Percentiles rank a stretch among this genome's conserved stretches.
These are phyloP conservation scores for Etia nguti DNA, from an alignment of 2,113 vertebrate species.

Conservation along the genomic window DNA sequence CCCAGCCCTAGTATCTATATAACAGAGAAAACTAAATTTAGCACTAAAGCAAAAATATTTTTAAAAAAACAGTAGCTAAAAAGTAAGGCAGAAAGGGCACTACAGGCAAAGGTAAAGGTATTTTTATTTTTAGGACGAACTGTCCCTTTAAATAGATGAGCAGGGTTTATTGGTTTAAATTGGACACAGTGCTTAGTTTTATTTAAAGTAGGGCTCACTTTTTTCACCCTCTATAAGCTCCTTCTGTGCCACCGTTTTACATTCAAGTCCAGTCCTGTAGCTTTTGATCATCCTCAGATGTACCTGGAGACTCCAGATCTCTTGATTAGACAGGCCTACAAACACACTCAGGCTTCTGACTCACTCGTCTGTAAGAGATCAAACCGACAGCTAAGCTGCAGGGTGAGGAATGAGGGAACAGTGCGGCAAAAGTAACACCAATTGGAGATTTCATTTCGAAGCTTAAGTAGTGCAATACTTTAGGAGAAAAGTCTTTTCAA, in stretches of 20 bases:
- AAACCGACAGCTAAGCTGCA: conserved; percentile 15
- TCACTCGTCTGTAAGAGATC: conserved; percentile 11
- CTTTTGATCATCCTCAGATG: conserved; percentile 30
- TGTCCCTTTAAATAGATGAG: not conserved
- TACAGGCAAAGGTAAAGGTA: not conserved
- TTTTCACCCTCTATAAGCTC: not conserved
- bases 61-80: not conserved
- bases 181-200: not conserved
- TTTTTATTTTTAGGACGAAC: not conserved
- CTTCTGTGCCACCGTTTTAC: not conserved
- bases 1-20: not conserved
- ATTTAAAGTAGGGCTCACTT: not conserved
- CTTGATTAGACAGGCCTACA: not conserved
- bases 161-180: not conserved
- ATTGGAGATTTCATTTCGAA: not conserved
- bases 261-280: conserved; percentile 8
- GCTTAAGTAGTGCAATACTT: not conserved
- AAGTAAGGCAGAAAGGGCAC: not conserved
- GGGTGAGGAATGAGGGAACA: not conserved
- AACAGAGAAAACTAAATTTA: not conserved
- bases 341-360: not conserved
- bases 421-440: not conserved
- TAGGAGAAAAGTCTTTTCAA: not conserved
- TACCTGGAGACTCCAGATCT: not conserved
- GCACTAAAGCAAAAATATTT: not conserved